These are phyloP conservation scores for Tolmerus cingulatus DNA, from an alignment of 2,888 invertebrate species.

Conservation along the genomic window DNA sequence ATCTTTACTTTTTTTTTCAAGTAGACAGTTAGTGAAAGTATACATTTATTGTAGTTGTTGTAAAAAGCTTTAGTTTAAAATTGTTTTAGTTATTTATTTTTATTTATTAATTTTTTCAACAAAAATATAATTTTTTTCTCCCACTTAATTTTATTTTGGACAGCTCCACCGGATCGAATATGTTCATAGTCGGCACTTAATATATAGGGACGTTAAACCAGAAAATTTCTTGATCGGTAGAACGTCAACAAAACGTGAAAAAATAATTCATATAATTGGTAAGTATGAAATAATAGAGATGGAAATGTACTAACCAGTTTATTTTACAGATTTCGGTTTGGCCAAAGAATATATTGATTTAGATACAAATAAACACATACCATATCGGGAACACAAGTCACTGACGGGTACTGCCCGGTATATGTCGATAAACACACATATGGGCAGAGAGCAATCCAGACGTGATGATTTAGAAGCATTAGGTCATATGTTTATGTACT, in stretches of 20 bases:
- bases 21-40: background rate
- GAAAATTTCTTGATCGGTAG: constrained; percentile 99
- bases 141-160: constrained; percentile 20
- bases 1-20: background rate
- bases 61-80: background rate
- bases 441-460: constrained; percentile 99
- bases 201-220: constrained; percentile 99
- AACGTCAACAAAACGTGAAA: constrained; percentile 96
- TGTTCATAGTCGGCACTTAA: constrained; percentile 98
- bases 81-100: background rate
- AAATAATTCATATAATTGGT: constrained; percentile 98
- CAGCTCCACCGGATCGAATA: constrained; percentile 99
- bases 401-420: constrained; percentile 99
- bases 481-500: constrained; percentile 99
- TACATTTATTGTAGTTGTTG: background rate
- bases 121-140: background rate
- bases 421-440: constrained; percentile 99
- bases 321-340: constrained; percentile 91
- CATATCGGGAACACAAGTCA: constrained; percentile 99
- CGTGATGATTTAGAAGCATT: constrained; percentile 99
- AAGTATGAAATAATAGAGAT: constrained; percentile 54
- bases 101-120: background rate
- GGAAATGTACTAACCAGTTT: background rate
- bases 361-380: constrained; percentile 99
- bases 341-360: constrained; percentile 99